Base-by-base conservation (phyloP, 2,888 invertebrate genomes). In the Cheilosia variabilis region DNA sequence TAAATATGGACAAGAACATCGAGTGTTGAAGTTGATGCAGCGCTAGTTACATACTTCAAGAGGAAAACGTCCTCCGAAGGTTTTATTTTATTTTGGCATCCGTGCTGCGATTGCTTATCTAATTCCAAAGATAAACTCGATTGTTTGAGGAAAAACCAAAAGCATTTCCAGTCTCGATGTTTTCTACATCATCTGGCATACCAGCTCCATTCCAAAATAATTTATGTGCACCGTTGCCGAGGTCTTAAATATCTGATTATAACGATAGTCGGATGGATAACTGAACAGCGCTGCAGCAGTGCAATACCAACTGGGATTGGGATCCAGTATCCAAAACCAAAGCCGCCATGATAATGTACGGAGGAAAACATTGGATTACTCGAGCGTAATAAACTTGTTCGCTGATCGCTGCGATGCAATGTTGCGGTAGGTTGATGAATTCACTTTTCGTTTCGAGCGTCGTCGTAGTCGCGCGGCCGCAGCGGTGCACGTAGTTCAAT, bases 301-400 rank as follows among this genome's bases (percentile, higher is more conserved):
- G 15, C 43, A 22, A 47, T 24, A 57, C 43, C 71, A 41, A 34
- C 34, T 34, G 71, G 7, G 27, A 27, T 65, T 55, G 71, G 71
- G 66, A 72, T 76, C 72, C 62, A 43, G 31, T 76, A 76, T 68
- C 80, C 65, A 24, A 45, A 66, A 37, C 37, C 19, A 24, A 37
- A 52, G 7, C n/a, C 34, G 4, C 4, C 27, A 13, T 31, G 24
- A 19, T 52, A 62, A 43, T 22, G 52, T 50, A 9, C 15, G 15
- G 37, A 65, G 37, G 17, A 58, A 73, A 68, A 24, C 57, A 37
- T 71, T 86, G 72, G 81, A 81, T 77, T 73, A 76, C 66, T 72
- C 86, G 57, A 86, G 76, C 81, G 77, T 86, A 81, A 86, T 86
- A 86, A 84, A 86, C 86, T 86, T 86, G 86, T 81, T 76, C 68